Conservation (phyloP, 2,888 invertebrate genomes). For the Calliscelio sp. region DNA sequence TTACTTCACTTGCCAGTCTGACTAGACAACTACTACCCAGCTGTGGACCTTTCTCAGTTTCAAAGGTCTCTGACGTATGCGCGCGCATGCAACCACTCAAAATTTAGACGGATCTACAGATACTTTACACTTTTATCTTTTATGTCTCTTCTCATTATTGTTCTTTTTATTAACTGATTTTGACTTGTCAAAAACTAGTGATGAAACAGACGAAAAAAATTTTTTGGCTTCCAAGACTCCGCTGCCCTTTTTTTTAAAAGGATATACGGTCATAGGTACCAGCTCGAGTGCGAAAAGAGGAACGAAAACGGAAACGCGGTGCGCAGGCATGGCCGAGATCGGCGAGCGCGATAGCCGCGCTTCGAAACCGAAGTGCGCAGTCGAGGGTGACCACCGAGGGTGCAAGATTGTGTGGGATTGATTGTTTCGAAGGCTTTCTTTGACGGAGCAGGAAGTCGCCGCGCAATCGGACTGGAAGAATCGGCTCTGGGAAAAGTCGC, state of each 20-base stretch:
- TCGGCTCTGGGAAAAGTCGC: slow-evolving; percentile 33
- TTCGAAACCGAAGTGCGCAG: slow-evolving; percentile 76
- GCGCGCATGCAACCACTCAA: slow-evolving; percentile 79
- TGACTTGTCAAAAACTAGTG: too few relatives aligned
- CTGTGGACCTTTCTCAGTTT: slow-evolving; percentile 85
- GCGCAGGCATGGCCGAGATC: slow-evolving; percentile 78
- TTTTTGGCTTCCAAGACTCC: slow-evolving; percentile 79
- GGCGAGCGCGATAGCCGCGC: slow-evolving; percentile 77
- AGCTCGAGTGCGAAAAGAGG: slow-evolving; percentile 79
- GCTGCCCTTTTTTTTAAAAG: slow-evolving; percentile 79
- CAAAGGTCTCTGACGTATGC: slow-evolving; percentile 85
- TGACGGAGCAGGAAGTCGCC: slow-evolving; percentile 27
- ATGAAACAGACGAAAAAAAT: too few relatives aligned
- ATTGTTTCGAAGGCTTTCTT: slow-evolving; percentile 67
- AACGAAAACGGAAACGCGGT: slow-evolving; percentile 78
- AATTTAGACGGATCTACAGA: slow-evolving; percentile 74
- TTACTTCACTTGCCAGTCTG: slow-evolving; percentile 70
- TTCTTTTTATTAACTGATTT: too few relatives aligned
- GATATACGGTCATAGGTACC: slow-evolving; percentile 79
- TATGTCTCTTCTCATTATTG: too few relatives aligned
- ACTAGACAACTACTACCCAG: slow-evolving; percentile 81
- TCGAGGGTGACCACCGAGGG: slow-evolving; percentile 77
- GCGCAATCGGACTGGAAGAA: slow-evolving; percentile 15
- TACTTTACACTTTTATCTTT: too few relatives aligned
- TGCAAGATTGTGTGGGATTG: slow-evolving; percentile 71